phyloP scores from a whole-genome alignment of 2,888 invertebrate genomes.

The Eupithecia subumbrata region DNA sequence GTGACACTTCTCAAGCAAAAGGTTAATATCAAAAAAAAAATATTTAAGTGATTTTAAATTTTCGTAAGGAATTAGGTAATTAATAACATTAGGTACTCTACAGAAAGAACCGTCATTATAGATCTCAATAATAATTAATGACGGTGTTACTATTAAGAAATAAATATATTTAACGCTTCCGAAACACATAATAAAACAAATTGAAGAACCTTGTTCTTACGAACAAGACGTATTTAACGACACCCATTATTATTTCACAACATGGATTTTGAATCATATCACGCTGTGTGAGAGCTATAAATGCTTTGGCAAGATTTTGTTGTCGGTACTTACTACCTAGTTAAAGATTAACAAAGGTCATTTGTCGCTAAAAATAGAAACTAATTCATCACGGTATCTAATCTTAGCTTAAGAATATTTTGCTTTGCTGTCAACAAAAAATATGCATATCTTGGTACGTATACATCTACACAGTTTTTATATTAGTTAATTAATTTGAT shows the following conservation, averaged over 20 bases:
- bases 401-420: neutral
- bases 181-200: neutral
- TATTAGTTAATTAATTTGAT: neutral
- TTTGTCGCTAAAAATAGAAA: constrained; percentile 9
- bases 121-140: neutral
- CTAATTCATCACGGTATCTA: constrained; percentile 5
- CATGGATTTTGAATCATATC: neutral
- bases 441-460: neutral
- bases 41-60: too few relatives aligned
- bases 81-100: too few relatives aligned
- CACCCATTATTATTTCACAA: neutral
- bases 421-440: neutral
- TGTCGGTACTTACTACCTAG: neutral
- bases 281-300: neutral
- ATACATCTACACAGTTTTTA: neutral
- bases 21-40: too few relatives aligned
- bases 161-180: neutral
- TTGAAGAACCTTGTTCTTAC: neutral
- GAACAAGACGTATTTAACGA: neutral
- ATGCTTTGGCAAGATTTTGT: neutral
- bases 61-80: too few relatives aligned
- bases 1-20: too few relatives aligned
- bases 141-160: neutral
- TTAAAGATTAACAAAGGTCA: constrained; percentile 7
- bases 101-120: too few relatives aligned